Conservation (phyloP, 2,113 vertebrate genomes). For the Thalassarche chlororhynchos region DNA sequence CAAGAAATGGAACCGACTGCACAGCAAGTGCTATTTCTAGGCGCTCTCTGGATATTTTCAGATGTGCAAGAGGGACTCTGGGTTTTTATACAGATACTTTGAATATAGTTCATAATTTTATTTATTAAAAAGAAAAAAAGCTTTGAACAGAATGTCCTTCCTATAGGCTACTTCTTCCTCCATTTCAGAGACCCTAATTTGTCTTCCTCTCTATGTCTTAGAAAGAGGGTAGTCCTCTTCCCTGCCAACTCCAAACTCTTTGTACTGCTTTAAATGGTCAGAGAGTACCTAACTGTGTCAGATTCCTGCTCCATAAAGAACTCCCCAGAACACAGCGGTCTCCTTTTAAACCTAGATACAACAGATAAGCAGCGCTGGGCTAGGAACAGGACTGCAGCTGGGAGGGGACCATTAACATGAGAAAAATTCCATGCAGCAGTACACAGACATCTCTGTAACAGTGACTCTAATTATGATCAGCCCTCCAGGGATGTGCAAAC, state of each 20-base stretch:
- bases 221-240: not conserved
- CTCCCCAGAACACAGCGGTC: not conserved
- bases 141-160: not conserved
- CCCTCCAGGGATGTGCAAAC: not conserved
- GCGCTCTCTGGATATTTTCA: not conserved
- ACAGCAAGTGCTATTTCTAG: not conserved
- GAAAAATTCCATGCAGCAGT: not conserved
- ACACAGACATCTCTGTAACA: not conserved
- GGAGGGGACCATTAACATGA: not conserved
- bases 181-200: not conserved
- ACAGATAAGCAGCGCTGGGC: not conserved
- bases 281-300: not conserved
- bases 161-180: not conserved
- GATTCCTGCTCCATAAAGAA: not conserved
- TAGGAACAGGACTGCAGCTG: not conserved
- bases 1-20: not conserved
- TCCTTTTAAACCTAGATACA: not conserved
- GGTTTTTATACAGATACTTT: not conserved
- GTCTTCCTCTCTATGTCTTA: not conserved
- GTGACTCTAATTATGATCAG: not conserved
- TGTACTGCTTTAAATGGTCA: not conserved
- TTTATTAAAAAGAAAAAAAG: not conserved
- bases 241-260: not conserved
- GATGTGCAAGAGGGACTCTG: not conserved
- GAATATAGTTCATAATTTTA: not conserved